Percentiles rank a stretch among this genome's conserved stretches.
phyloP scores from a whole-genome alignment of 2,888 invertebrate species.

The Acleris sparsana region DNA sequence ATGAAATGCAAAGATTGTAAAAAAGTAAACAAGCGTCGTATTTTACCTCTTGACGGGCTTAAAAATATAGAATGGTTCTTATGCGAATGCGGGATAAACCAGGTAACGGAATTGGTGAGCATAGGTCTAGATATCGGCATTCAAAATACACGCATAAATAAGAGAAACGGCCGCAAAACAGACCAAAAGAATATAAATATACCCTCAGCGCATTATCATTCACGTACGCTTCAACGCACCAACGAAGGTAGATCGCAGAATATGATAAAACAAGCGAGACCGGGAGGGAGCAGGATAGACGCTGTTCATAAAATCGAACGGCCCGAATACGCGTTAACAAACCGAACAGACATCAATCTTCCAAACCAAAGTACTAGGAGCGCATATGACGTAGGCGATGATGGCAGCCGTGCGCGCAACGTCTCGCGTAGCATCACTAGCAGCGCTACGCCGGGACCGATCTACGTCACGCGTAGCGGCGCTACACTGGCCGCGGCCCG shows the following conservation, averaged over 20 bases:
- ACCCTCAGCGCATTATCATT: too few species aligned
- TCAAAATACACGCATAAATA: too few species aligned
- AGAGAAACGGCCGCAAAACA: background rate
- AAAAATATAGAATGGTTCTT: slow-evolving; percentile 15
- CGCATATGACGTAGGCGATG: slow-evolving; percentile 3
- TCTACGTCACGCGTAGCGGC: slow-evolving; percentile 4
- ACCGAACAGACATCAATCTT: too few species aligned
- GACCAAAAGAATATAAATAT: background rate
- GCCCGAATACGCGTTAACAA: too few species aligned
- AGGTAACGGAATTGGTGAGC: background rate
- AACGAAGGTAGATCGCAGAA: too few species aligned
- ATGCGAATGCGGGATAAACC: slow-evolving; percentile 12
- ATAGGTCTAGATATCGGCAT: background rate
- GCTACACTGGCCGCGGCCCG: background rate
- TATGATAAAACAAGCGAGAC: too few species aligned
- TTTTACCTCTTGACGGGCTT: slow-evolving; percentile 5
- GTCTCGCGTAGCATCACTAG: too few species aligned
- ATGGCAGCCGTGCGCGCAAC: slow-evolving; percentile 1
- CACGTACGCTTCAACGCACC: too few species aligned
- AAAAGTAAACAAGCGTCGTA: slow-evolving; percentile 11
- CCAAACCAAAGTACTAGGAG: too few species aligned
- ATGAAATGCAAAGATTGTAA: slow-evolving; percentile 11
- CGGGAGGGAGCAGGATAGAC: too few species aligned
- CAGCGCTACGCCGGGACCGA: too few species aligned
- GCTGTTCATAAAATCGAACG: too few species aligned